Base-by-base conservation (phyloP, 2,888 invertebrate species). In the Oscheius sp. region DNA sequence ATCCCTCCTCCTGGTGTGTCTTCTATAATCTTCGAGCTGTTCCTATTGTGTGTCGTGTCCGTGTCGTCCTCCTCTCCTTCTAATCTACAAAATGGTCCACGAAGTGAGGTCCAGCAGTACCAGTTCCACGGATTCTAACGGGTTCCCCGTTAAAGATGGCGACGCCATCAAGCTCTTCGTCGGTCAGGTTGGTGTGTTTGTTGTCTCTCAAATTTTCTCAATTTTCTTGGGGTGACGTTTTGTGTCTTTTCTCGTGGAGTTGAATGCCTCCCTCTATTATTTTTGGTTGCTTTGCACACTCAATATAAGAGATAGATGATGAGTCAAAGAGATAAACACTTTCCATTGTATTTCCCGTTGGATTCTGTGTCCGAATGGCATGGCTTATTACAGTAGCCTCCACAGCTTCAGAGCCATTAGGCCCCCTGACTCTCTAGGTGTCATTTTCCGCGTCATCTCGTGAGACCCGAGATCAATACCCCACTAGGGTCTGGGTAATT, bases 111-210 rank as follows among this genome's bases (percentile, higher is more conserved):
- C 77, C 66, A 73, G 75, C 25, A 72, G 73, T 53, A 76, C 82
- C 63, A 75, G 81, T 6, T 84, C 84, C 31, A 86, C 86, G 20
- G 86, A 86, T 71, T 78, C 78, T 58, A 84, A 84, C 65, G 86
- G 86, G 12, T 86, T 87, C 65, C 87, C 87, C 29, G 86, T 87
- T 31, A 90, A 90, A 81, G 90, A 90, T 81, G 86, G 88, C 33
- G 90, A 90, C 80, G 89, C 90, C 33, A 87, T 94, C 77, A 95
- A 95, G 88, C 90, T 95, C 70, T 95, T 95, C 88, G 92, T 95
- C 66, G 95, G 95, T 20, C 85, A 85, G 82, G 85, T 85, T 20
- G 6, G 64, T 17, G 23, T 33, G 15, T 8, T 17, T 33, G n/a
- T 33, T 34, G 23, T 25, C n/a, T 12, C 10, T 48, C 12, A 12